These are phyloP conservation scores for Amiota minor DNA, from an alignment of 2,888 invertebrate species.

Conservation along the genomic window DNA sequence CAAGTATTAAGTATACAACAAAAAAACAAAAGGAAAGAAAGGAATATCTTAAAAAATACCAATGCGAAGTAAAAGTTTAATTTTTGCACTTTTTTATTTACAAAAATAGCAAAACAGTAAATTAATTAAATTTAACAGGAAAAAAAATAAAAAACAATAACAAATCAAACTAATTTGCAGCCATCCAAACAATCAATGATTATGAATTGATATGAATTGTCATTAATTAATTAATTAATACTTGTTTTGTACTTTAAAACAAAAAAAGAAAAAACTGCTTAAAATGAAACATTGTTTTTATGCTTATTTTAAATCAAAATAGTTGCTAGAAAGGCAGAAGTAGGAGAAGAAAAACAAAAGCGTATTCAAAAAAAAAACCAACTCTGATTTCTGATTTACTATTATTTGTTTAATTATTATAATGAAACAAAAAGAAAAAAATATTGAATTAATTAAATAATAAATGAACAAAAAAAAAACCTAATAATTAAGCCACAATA, in stretches of 20 bases:
- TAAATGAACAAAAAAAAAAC: no score
- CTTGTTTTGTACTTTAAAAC: constrained; percentile 41
- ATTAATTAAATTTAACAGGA: constrained; percentile 43
- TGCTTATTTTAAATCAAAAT: constrained; percentile 33
- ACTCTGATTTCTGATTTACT: not conserved
- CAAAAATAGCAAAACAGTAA: constrained; percentile 51
- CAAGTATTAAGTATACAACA: constrained; percentile 71
- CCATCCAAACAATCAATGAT: constrained; percentile 57
- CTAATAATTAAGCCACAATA: no score
- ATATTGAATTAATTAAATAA: constrained; percentile 12
- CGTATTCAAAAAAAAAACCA: constrained; percentile 8
- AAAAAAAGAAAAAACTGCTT: constrained; percentile 44
- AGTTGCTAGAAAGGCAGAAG: constrained; percentile 14
- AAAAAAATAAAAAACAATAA: not conserved
- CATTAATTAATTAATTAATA: constrained; percentile 53
- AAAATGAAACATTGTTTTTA: constrained; percentile 19
- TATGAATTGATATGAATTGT: no score
- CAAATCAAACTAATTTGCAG: constrained; percentile 57
- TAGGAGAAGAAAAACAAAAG: not conserved
- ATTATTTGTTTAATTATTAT: no score
- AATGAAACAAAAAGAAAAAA: constrained; percentile 2
- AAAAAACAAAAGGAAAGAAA: not conserved
- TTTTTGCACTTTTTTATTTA: constrained; percentile 18
- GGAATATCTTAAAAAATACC: not conserved
- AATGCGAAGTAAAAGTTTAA: constrained; percentile 17